Percentiles rank a stretch among this genome's conserved stretches.
phyloP scores from a whole-genome alignment of 30 jellyfish, hydroid and myxozoan species.

The Turritopsis rubra region DNA sequence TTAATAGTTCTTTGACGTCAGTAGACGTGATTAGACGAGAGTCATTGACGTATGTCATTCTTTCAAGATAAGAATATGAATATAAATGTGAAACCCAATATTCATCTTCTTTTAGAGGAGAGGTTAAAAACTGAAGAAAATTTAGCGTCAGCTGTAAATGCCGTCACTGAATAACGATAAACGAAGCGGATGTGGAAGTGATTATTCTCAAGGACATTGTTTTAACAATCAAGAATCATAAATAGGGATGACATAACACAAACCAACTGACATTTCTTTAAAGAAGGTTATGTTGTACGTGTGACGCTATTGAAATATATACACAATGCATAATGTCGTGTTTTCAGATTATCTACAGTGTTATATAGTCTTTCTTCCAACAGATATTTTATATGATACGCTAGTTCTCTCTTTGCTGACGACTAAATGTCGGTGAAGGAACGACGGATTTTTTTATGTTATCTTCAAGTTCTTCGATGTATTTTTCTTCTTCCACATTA shows the following conservation, averaged over 20 bases:
- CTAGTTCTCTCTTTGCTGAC: no score
- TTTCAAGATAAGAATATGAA: no score
- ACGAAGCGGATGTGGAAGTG: background rate
- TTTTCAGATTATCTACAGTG: background rate
- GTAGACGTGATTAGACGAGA: background rate
- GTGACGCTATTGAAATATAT: background rate
- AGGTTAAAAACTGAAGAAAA: conserved; percentile 71
- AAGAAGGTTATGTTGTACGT: background rate
- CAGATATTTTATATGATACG: no score
- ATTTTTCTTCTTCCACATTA: background rate
- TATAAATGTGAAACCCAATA: background rate
- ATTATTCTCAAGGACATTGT: no score
- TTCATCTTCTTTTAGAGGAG: conserved; percentile 75
- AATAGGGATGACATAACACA: background rate
- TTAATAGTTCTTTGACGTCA: background rate
- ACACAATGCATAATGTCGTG: background rate
- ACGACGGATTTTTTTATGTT: conserved; percentile 19
- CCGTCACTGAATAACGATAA: conserved; percentile 39
- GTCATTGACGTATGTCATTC: background rate
- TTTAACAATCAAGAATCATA: no score
- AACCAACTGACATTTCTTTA: background rate
- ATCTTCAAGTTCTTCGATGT: conserved; percentile 23
- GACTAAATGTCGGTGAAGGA: background rate
- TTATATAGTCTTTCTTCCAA: no score
- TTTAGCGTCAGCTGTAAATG: conserved; percentile 88